Evolutionary conservation across 2,888 invertebrate species (phyloP).

Genomic region (Diplazon laetatorius): DNA sequence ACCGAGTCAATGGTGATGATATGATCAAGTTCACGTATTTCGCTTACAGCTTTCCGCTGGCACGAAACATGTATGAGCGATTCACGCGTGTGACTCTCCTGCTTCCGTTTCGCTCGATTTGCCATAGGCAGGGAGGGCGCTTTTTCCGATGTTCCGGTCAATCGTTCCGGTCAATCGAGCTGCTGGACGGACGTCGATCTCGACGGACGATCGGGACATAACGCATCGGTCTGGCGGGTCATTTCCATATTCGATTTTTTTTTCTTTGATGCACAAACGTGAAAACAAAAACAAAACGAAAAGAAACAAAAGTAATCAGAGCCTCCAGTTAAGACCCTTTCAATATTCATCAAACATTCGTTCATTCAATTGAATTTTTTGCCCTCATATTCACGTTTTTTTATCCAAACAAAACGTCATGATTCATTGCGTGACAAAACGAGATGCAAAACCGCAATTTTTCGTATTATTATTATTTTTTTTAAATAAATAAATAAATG

Average conservation of each 20-base stretch:
- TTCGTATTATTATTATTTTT: no score
- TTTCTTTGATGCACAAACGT: no score
- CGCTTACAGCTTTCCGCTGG: background rate
- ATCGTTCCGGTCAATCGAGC: slow-evolving; percentile 64
- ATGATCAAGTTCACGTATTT: background rate
- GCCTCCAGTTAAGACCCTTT: no score
- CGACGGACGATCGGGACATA: slow-evolving; percentile 42
- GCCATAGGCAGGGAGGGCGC: slow-evolving; percentile 65
- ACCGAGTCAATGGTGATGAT: background rate
- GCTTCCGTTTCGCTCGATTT: slow-evolving; percentile 63
- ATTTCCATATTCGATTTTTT: slow-evolving; percentile 61
- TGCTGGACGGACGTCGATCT: slow-evolving; percentile 46
- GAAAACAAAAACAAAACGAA: background rate
- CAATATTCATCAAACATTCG: no score
- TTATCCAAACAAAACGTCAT: no score
- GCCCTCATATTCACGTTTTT: background rate
- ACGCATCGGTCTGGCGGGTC: slow-evolving; percentile 23
- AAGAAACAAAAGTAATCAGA: background rate
- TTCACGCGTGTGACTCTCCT: slow-evolving; percentile 10
- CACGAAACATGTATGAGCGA: slow-evolving; percentile 1
- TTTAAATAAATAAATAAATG: background rate
- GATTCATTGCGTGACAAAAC: no score
- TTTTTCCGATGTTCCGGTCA: slow-evolving; percentile 67
- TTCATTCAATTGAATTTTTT: no score
- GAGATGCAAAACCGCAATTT: no score